These are phyloP conservation scores for Babylonia areolata DNA, from an alignment of 1,140 invertebrate genomes.

Conservation along the genomic window DNA sequence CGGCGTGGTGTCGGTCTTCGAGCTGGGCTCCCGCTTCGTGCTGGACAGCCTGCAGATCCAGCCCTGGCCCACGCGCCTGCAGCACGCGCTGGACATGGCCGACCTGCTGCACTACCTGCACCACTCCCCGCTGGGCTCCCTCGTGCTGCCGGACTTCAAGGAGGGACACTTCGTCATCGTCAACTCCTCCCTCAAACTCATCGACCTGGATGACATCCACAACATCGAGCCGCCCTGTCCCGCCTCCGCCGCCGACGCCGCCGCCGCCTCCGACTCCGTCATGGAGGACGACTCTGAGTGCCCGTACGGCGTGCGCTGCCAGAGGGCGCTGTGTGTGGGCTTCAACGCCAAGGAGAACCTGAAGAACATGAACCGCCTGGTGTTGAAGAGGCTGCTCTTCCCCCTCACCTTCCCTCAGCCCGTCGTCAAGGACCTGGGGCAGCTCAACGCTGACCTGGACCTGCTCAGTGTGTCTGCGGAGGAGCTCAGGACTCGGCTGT, in stretches of 20 bases:
- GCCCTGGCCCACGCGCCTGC: conserved; percentile 57
- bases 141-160: conserved; percentile 71
- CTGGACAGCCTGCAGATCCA: conserved; percentile 60
- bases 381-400: conserved; percentile 65
- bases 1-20: conserved; percentile 67
- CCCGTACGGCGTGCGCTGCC: conserved; percentile 61
- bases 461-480: conserved; percentile 41
- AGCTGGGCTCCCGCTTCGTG: conserved; percentile 63
- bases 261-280: too few relatives aligned
- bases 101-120: conserved; percentile 70
- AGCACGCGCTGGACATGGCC: conserved; percentile 61
- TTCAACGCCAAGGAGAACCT: conserved; percentile 72
- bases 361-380: conserved; percentile 67
- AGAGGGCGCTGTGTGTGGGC: conserved; percentile 66
- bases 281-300: conserved; percentile 48
- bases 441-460: conserved; percentile 57
- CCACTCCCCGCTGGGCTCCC: conserved; percentile 69
- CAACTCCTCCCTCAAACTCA: conserved; percentile 67
- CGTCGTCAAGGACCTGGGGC: conserved; percentile 46
- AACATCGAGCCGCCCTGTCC: conserved; percentile 71
- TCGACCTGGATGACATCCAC: conserved; percentile 72
- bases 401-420: conserved; percentile 58
- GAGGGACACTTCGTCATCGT: conserved; percentile 71
- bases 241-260: conserved; percentile 16
- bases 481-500: conserved; percentile 40